These are phyloP conservation scores for Syngnathoides biaculeatus DNA, from an alignment of 2,113 vertebrate genomes.

Conservation along the genomic window DNA sequence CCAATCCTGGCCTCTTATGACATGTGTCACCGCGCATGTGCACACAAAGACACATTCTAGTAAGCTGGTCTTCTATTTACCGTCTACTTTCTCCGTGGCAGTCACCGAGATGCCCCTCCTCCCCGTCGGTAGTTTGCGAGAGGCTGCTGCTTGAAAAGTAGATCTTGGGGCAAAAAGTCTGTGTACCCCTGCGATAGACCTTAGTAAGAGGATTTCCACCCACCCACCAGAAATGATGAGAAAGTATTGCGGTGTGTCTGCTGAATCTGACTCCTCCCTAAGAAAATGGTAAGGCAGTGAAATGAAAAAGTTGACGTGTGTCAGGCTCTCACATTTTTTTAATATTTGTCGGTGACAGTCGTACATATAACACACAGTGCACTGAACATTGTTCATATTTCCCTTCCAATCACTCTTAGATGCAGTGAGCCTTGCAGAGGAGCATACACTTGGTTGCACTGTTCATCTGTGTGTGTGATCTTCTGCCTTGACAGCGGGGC, in stretches of 20 bases:
- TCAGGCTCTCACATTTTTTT: slow-evolving; percentile 14
- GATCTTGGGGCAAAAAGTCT: no score
- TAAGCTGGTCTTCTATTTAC: no score
- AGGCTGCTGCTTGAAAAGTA: no score
- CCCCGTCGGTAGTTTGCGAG: no score
- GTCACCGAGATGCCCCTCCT: no score
- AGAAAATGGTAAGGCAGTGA: slow-evolving; percentile 17
- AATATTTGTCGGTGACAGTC: slow-evolving; percentile 21
- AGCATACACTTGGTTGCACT: slow-evolving; percentile 48
- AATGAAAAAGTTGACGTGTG: slow-evolving; percentile 9
- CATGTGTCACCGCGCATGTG: no score
- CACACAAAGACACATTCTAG: no score
- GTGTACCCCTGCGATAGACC: no score
- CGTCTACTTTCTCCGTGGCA: no score
- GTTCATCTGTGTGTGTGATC: slow-evolving; percentile 41
- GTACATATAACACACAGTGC: not conserved
- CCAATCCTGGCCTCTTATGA: no score
- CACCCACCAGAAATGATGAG: slow-evolving; percentile 21
- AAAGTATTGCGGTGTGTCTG: slow-evolving; percentile 16
- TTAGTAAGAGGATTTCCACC: slow-evolving; percentile 42
- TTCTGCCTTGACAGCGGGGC: slow-evolving; percentile 60
- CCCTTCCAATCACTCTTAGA: slow-evolving; percentile 22
- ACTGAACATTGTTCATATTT: slow-evolving; percentile 20
- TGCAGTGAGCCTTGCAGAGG: slow-evolving; percentile 27
- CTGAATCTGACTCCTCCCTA: slow-evolving; percentile 19